Conservation (phyloP, 1,140 invertebrate species). For the Lepeophtheirus salmonis region DNA sequence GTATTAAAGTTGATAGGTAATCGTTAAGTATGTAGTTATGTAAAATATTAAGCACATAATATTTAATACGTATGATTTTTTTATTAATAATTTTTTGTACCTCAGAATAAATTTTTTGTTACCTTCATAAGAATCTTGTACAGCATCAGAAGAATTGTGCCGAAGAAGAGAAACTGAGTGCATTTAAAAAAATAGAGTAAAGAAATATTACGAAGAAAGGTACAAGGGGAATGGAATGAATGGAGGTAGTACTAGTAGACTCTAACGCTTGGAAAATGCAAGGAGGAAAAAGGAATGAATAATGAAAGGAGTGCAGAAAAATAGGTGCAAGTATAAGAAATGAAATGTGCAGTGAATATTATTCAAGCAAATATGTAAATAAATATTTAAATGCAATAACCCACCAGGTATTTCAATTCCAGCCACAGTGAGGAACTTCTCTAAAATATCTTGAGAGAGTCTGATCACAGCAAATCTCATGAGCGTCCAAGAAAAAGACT, state of each 20-base stretch:
- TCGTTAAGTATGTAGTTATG: no score
- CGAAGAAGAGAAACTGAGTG: constrained; percentile 5
- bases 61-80: no score
- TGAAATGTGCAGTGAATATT: no score
- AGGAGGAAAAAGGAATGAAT: no score
- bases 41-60: no score
- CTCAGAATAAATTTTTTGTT: no score
- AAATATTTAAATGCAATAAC: constrained; percentile 1
- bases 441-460: constrained; percentile 57
- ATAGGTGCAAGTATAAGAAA: no score
- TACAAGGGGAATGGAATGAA: neutral
- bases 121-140: constrained; percentile 1
- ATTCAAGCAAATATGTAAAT: neutral
- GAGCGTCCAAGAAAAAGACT: constrained; percentile 83
- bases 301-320: no score
- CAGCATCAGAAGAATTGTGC: neutral
- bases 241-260: no score
- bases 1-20: no score
- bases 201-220: neutral
- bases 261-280: no score
- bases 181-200: neutral
- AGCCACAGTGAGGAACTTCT: constrained; percentile 54
- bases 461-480: constrained; percentile 69
- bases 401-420: constrained; percentile 77
- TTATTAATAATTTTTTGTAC: no score